These are phyloP conservation scores for Genyomyrus donnyi DNA, from an alignment of 2,113 vertebrate species.

Conservation along the genomic window DNA sequence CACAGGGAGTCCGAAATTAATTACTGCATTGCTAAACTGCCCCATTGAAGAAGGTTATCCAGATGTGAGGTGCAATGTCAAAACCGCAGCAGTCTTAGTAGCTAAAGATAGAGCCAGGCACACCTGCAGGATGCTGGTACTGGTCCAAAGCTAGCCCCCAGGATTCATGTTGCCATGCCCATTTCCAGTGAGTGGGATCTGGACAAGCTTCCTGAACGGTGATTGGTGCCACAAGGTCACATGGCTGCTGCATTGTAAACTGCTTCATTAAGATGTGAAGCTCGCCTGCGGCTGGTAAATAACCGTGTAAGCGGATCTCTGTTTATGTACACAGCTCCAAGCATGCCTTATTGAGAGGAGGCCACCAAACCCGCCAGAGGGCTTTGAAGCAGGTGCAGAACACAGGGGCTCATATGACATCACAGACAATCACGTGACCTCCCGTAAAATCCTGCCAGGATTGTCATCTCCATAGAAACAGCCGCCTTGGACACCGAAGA, in stretches of 20 bases:
- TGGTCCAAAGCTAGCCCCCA: not conserved
- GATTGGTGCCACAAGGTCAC: not conserved
- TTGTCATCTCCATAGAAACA: conserved; percentile 90
- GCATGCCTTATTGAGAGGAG: not conserved
- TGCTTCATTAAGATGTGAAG: not conserved
- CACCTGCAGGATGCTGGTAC: not conserved
- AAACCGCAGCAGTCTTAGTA: not conserved
- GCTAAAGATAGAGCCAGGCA: not conserved
- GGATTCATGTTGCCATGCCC: not conserved
- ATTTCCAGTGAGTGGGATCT: not conserved
- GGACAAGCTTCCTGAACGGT: not conserved
- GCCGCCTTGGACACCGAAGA: conserved; percentile 91
- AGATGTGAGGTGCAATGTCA: not conserved
- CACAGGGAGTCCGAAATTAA: not conserved
- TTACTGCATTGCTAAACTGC: not conserved
- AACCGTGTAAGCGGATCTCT: not conserved
- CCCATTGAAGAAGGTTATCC: not conserved
- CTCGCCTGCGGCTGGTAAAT: not conserved
- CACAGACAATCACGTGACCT: conserved; percentile 21
- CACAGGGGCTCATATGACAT: not conserved
- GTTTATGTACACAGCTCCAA: not conserved
- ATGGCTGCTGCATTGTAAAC: not conserved
- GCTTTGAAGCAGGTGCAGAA: not conserved
- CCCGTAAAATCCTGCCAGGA: conserved; percentile 70
- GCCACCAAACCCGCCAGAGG: conserved; percentile 9